phyloP scores from a whole-genome alignment of 2,888 invertebrate species.

The Lycocerus yunnanus region DNA sequence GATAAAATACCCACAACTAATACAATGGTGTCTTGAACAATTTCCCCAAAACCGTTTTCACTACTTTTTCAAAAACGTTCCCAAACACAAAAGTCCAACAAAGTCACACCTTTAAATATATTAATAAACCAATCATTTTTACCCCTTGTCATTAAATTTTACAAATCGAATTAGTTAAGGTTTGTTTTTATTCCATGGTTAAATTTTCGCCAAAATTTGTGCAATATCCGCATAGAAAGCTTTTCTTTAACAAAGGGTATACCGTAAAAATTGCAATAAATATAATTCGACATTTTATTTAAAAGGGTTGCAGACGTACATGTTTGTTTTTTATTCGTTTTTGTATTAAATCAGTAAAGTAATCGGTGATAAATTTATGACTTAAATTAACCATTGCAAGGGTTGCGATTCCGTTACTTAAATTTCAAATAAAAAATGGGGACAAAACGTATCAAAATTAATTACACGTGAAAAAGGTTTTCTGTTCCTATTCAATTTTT shows the following conservation, averaged over 20 bases:
- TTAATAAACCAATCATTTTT: not conserved
- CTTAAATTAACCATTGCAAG: not conserved
- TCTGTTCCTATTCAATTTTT: not conserved
- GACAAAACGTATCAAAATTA: not conserved
- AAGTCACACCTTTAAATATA: not conserved
- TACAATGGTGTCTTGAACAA: not conserved
- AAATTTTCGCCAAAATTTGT: not conserved
- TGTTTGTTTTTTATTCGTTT: conserved; percentile 1
- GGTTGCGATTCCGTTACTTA: not conserved
- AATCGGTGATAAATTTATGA: not conserved
- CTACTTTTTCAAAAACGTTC: not conserved
- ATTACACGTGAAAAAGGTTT: not conserved
- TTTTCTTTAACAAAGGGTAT: not conserved
- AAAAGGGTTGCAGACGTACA: conserved; percentile 17
- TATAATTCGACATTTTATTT: conserved; percentile 29
- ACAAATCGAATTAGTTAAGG: not conserved
- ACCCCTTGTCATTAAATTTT: not conserved
- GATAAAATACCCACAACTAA: not conserved
- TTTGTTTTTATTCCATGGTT: not conserved
- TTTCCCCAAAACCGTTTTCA: not conserved
- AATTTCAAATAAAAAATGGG: not conserved
- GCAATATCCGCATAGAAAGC: not conserved
- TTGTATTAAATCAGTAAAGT: not conserved
- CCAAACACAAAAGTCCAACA: not conserved
- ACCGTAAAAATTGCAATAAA: conserved; percentile 25